A percentile compares a stretch with the other conserved stretches of the same genome.
Evolutionary conservation across 2,113 vertebrate genomes (phyloP).

Genomic region (Willisornis vidua): DNA sequence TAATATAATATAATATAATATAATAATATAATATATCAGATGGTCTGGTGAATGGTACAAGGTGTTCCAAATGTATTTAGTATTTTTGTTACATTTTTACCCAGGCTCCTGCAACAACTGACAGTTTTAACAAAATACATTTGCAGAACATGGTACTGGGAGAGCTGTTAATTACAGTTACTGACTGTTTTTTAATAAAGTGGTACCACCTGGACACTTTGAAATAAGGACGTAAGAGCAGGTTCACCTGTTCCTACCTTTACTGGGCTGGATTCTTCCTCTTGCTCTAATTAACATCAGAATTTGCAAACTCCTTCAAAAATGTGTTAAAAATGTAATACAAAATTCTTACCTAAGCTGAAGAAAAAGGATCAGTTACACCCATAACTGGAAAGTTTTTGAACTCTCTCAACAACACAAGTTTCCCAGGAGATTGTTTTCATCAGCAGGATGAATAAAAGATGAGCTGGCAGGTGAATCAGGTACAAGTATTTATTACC

Average conservation of each 20-base stretch:
- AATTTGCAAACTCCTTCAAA: neutral
- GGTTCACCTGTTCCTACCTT: neutral
- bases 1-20: too few species aligned
- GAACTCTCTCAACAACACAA: neutral
- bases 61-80: neutral
- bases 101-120: neutral
- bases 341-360: neutral
- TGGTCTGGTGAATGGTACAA: neutral
- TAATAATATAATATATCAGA: neutral
- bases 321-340: neutral
- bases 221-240: neutral
- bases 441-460: constrained; percentile 64
- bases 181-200: neutral
- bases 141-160: neutral
- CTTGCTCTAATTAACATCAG: neutral
- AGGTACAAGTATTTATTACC: constrained; percentile 53
- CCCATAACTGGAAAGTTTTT: neutral
- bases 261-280: neutral
- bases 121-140: neutral
- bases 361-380: neutral
- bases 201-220: neutral
- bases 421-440: constrained; percentile 2
- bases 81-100: neutral
- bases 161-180: neutral
- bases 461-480: constrained; percentile 41